Conservation (phyloP, 1,140 invertebrate species). For the Cryptotermes secundus region DNA sequence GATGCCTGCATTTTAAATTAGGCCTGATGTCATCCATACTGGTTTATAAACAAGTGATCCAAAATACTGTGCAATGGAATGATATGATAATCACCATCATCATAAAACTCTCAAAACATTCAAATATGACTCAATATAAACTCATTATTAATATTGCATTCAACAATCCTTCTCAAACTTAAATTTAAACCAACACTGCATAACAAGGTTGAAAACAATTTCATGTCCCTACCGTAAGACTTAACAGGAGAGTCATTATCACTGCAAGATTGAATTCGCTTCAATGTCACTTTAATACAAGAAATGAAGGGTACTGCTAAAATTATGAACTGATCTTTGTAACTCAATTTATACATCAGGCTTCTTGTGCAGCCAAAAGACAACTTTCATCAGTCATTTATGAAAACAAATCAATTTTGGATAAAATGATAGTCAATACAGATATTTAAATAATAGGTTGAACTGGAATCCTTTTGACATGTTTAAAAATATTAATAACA, state of each 20-base stretch:
- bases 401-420: not conserved
- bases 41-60: not conserved
- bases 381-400: not conserved
- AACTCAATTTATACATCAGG: not conserved
- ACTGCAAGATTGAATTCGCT: not conserved
- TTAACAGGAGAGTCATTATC: not conserved
- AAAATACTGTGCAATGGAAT: not conserved
- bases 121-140: not conserved
- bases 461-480: too few species aligned
- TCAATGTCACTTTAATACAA: not conserved
- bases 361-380: not conserved
- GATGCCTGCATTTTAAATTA: not conserved
- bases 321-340: not conserved
- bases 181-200: not conserved
- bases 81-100: not conserved
- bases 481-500: not conserved
- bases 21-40: not conserved
- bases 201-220: not conserved
- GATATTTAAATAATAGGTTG: too few species aligned
- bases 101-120: not conserved
- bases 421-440: too few species aligned
- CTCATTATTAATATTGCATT: constrained; percentile 1
- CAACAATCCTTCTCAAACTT: not conserved
- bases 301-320: not conserved
- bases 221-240: not conserved